Evolutionary conservation across 1,140 invertebrate species (phyloP), one percentile per base, ranked within the genome.

Genomic region (Drosophila pachea): DNA sequence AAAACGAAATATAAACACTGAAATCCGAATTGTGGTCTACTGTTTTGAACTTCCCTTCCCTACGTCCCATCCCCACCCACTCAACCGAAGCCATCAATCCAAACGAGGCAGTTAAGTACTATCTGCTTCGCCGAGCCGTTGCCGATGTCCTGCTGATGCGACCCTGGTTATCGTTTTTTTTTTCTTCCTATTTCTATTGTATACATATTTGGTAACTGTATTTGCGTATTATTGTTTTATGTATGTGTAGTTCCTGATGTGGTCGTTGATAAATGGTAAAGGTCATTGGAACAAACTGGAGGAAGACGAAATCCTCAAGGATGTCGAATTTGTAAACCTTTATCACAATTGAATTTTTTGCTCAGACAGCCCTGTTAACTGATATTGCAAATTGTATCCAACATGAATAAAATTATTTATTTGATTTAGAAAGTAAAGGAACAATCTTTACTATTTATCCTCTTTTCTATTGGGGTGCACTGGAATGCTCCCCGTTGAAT

Each of bases 261-360:
- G 66, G 79, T 84, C 81, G 52, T 74, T 77, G 53, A 76, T 61
- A 84, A 70, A 56, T 81, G 70, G 76, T 84, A 84, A 74, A 61
- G 76, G 72, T 83, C 68, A 73, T 62, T 63, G 56, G 58, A 83
- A 73, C 79, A 73, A 68, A 63, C 72, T 7, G 40, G n/a, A 68
- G 64, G 66, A 56, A 76, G 78, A 68, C 62, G 76, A 22, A 22
- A 79, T 73, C 74, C 81, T 79, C 60, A 76, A 81, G 81, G 82
- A 84, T 69, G 76, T 81, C 81, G 73, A 62, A 69, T 61, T 86
- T 81, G 79, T 86, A 74, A 68, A 83, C 81, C 81, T 84, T 84
- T 86, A 81, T 84, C 76, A 86, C 76, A 72, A 73, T 78, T 86
- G 76, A 86, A 86, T 84, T 84, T 76, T 84, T 83, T 77, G 79